A percentile compares a stretch with the other conserved stretches of the same genome.
Evolutionary conservation across 2,797 vertebrate species (phyloP).

Genomic region (Presbytis comata): DNA sequence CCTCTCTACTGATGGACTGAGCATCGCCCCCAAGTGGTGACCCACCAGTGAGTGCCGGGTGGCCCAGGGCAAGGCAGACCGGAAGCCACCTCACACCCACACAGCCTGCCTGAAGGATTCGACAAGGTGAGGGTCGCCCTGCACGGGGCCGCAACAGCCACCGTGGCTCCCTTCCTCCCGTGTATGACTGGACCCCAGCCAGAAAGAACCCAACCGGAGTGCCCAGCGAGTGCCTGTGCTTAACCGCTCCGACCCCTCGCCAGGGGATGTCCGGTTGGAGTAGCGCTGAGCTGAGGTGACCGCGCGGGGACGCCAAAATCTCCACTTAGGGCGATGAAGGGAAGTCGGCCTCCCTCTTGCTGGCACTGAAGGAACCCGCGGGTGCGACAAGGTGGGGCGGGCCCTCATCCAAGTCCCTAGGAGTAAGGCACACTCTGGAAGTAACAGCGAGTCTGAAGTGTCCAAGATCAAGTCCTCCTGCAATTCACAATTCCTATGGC

Average conservation of each 20-base stretch:
- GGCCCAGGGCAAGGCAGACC: not conserved
- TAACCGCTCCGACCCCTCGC: not conserved
- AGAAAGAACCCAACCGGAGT: too few relatives aligned
- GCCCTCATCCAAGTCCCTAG: not conserved
- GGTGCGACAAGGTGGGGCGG: accelerated
- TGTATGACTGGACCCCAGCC: not conserved
- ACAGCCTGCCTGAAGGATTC: not conserved
- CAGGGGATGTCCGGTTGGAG: not conserved
- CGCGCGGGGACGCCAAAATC: not conserved
- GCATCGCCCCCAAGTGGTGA: not conserved
- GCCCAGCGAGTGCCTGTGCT: not conserved
- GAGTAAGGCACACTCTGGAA: not conserved
- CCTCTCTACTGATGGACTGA: not conserved
- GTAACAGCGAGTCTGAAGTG: not conserved
- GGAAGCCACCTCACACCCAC: too few relatives aligned
- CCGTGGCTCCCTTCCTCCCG: not conserved
- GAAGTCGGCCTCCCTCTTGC: not conserved
- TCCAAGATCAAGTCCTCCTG: not conserved
- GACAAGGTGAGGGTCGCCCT: not conserved
- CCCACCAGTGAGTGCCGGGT: not conserved
- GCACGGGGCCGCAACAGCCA: accelerated
- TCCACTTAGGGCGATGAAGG: not conserved
- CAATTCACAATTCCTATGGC: not conserved
- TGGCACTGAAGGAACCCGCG: accelerated
- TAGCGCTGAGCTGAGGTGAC: not conserved